Base-by-base conservation (phyloP, 2,113 vertebrate genomes). In the Etheostoma cragini region DNA sequence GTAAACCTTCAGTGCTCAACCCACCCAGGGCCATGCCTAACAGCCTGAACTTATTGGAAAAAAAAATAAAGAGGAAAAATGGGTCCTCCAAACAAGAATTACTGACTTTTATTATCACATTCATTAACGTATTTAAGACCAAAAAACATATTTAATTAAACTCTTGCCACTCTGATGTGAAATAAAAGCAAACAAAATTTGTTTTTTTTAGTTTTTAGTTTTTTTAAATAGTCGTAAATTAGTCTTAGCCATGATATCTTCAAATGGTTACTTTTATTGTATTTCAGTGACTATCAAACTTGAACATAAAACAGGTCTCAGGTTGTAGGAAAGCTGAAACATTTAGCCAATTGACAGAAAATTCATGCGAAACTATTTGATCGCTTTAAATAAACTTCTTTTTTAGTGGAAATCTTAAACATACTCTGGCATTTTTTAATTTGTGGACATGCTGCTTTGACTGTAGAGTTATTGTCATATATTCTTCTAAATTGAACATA, bases 21-120 rank as follows among this genome's bases (percentile, higher is more conserved):
- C 53, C 63, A 52, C 57, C 30, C 49, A 15, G 49, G 53, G 80
- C 46, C 52, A 65, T 49, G 81, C 53, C 69, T 26, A 26, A 65
- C 64, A 60, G 76, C 54, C 58, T 77, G 53, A 38, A 58, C 63
- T 64, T 76, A 83, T 78, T 76, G 69, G 72, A 5, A 69, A 83
- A n/a, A 76, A 75, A 70, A 77, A 70, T 80, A 63, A 63, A 21
- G 46, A 56, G n/a, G n/a, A 79, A 19, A n/a, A 78, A 46, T 24
- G 50, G 64, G 74, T 61, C 42, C 16, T 60, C 15, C 63, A 66
- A 61, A 69, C 53, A 58, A 53, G 47, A 64, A 80, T 73, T 83
- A 81, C 46, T 79, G 66, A 78, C 65, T 16, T 13, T 62, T 84
- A 82, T 57, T 19, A 42, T 72, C 68, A 74, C 63, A n/a, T 24